phyloP scores from a whole-genome alignment of 2,888 invertebrate genomes.

The Nomada ferruginata region DNA sequence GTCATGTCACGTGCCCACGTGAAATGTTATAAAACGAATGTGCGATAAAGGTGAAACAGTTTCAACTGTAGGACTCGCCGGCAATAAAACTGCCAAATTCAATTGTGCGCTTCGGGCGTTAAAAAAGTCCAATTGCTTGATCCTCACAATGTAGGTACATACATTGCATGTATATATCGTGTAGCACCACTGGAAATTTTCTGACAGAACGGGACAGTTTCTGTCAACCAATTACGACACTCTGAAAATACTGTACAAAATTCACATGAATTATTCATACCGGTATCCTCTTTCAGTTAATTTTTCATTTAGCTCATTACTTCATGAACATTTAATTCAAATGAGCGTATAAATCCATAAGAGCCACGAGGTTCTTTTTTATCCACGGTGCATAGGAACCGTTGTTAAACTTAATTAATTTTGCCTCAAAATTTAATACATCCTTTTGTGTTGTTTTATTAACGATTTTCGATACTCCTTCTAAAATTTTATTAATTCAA shows the following conservation, averaged over 20 bases:
- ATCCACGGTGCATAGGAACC: too few species aligned
- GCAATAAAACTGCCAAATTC: conserved; percentile 25
- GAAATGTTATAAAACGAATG: background rate
- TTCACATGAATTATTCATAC: background rate
- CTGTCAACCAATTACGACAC: background rate
- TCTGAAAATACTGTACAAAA: too few species aligned
- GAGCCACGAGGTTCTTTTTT: too few species aligned
- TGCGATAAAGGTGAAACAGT: conserved; percentile 1
- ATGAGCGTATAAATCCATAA: too few species aligned
- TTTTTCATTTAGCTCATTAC: background rate
- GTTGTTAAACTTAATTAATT: background rate
- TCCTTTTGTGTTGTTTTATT: background rate
- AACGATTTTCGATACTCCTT: background rate
- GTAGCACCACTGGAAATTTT: conserved; percentile 1
- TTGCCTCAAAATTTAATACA: background rate
- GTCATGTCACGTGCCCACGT: background rate
- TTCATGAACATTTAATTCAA: too few species aligned
- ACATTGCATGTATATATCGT: background rate
- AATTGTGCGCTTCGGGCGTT: background rate
- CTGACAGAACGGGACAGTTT: background rate
- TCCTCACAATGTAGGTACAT: background rate
- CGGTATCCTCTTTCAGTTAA: background rate
- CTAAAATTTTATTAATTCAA: too few species aligned
- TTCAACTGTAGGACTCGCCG: conserved; percentile 4
- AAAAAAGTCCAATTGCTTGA: conserved; percentile 4